Evolutionary conservation across 1,140 invertebrate genomes (phyloP).

Genomic region (Chlorops oryzae): DNA sequence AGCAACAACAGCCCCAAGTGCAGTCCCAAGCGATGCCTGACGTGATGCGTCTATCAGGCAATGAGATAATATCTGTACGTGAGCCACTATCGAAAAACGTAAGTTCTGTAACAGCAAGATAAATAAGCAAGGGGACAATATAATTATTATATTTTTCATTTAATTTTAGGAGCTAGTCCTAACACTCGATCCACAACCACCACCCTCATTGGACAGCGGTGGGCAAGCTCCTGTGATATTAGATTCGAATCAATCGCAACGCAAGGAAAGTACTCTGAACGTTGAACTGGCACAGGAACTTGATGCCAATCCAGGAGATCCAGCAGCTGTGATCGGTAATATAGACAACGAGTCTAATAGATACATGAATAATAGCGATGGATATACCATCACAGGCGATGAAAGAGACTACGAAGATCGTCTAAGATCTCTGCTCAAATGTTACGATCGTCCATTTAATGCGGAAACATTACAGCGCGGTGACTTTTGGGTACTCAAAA

Average conservation of each 20-base stretch:
- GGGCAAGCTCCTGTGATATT: neutral
- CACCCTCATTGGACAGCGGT: neutral
- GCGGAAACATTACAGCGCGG: slow-evolving; percentile 68
- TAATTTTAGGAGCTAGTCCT: no score
- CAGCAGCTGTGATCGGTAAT: slow-evolving; percentile 29
- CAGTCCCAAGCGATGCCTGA: neutral
- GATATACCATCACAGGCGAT: slow-evolving; percentile 38
- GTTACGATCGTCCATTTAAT: slow-evolving; percentile 59
- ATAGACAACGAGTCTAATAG: slow-evolving; percentile 18
- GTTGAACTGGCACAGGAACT: slow-evolving; percentile 2
- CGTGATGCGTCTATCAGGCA: neutral
- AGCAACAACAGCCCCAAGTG: slow-evolving; percentile 21
- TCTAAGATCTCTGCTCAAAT: slow-evolving; percentile 50
- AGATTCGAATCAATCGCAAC: neutral
- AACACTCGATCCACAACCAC: neutral
- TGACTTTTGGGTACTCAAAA: slow-evolving; percentile 85
- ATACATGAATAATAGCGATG: slow-evolving; percentile 32
- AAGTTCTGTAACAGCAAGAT: no score
- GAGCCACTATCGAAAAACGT: neutral
- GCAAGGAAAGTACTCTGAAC: slow-evolving; percentile 3
- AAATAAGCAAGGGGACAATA: no score
- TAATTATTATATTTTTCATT: no score
- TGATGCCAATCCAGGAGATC: slow-evolving; percentile 18
- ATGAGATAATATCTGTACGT: neutral
- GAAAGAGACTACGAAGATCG: slow-evolving; percentile 43